A percentile compares a stretch with the other conserved stretches of the same genome.
phyloP scores from a whole-genome alignment of 2,888 invertebrate species.

The Limenitis camilla region DNA sequence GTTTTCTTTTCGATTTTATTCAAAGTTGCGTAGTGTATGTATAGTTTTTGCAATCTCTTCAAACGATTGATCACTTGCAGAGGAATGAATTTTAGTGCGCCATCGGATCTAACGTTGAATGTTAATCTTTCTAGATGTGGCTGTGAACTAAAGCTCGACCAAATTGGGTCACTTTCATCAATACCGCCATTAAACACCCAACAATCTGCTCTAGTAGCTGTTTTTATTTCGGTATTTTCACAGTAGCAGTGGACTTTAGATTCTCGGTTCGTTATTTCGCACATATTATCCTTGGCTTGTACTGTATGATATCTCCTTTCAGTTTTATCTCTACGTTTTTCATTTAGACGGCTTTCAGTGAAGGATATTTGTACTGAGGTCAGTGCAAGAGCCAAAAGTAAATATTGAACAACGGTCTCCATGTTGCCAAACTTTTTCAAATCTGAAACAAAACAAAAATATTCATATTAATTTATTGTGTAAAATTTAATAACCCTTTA shows the following conservation, averaged over 20 bases:
- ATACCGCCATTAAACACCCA: constrained; percentile 83
- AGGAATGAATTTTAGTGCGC: constrained; percentile 81
- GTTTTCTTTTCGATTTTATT: constrained; percentile 81
- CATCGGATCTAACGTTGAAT: constrained; percentile 81
- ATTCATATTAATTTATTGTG: constrained; percentile 15
- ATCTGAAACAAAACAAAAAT: constrained; percentile 58
- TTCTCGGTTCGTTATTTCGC: constrained; percentile 71
- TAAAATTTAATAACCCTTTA: background rate
- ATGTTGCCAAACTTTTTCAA: constrained; percentile 44
- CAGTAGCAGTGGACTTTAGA: constrained; percentile 81
- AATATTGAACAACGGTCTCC: constrained; percentile 68
- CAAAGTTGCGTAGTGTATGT: constrained; percentile 82
- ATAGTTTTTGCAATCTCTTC: constrained; percentile 78
- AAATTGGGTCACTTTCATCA: constrained; percentile 80
- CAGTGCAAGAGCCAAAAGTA: constrained; percentile 67
- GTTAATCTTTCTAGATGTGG: constrained; percentile 79
- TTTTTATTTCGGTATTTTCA: constrained; percentile 69
- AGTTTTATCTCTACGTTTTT: constrained; percentile 70
- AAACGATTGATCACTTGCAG: constrained; percentile 79
- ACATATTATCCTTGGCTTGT: constrained; percentile 70
- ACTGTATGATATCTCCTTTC: constrained; percentile 57
- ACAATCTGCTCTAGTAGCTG: constrained; percentile 82
- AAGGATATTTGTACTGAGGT: constrained; percentile 71
- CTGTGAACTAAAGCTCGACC: constrained; percentile 83
- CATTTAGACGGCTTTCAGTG: constrained; percentile 70